These are phyloP conservation scores for Xestia xanthographa DNA, from an alignment of 2,888 invertebrate genomes.

Conservation along the genomic window DNA sequence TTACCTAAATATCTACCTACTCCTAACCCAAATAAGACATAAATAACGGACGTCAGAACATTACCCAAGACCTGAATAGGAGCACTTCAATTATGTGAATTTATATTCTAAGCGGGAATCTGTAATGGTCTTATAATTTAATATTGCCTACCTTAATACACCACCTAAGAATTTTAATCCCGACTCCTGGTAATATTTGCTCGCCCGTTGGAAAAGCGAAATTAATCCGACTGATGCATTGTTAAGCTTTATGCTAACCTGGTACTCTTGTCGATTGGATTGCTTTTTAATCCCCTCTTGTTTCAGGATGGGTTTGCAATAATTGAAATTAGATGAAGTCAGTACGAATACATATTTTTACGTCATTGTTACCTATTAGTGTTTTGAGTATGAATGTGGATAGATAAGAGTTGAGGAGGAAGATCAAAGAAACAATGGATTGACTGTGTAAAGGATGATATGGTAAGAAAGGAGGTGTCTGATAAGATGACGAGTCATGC, in stretches of 20 bases:
- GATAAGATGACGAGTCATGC: too few relatives aligned
- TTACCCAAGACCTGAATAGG: slow-evolving; percentile 18
- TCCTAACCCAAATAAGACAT: slow-evolving; percentile 29
- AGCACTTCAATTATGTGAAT: slow-evolving; percentile 57
- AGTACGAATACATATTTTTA: too few relatives aligned
- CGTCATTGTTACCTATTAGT: too few relatives aligned
- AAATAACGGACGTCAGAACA: slow-evolving; percentile 22
- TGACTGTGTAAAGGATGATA: too few relatives aligned
- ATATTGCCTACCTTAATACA: slow-evolving; percentile 35
- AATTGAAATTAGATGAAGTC: too few relatives aligned
- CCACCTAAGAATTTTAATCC: slow-evolving; percentile 51
- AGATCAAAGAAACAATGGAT: too few relatives aligned
- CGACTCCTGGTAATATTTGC: slow-evolving; percentile 28
- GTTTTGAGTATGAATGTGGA: too few relatives aligned
- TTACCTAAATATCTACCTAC: not conserved
- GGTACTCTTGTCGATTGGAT: slow-evolving; percentile 49
- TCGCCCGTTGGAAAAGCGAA: slow-evolving; percentile 31
- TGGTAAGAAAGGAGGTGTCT: too few relatives aligned
- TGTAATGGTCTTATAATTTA: slow-evolving; percentile 60
- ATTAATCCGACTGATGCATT: slow-evolving; percentile 36
- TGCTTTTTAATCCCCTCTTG: slow-evolving; percentile 16
- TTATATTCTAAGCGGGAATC: slow-evolving; percentile 55
- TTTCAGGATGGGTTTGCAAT: too few relatives aligned
- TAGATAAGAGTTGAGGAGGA: too few relatives aligned
- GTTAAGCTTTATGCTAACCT: slow-evolving; percentile 54